Base-by-base conservation (phyloP, 2,888 invertebrate genomes). In the Coelogynopora nodosa region DNA sequence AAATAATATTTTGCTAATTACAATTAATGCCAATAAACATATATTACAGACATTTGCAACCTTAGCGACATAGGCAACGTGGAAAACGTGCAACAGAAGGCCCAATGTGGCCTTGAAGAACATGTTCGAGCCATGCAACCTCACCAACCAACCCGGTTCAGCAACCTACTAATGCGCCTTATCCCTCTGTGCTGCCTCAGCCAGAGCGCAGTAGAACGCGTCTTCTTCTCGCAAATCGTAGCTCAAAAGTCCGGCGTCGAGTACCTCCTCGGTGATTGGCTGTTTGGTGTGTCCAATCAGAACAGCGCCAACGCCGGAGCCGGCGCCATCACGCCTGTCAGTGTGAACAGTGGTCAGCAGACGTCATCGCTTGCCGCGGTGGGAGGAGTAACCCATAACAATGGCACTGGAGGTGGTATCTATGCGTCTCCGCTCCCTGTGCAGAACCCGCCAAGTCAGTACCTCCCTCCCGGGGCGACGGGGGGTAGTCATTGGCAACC, bases 401-500 rank as follows among this genome's bases (percentile, higher is more conserved):
- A 18, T 18, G 49, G 10, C 18, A 49, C 49, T 49, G 49, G 49
- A 49, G 49, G 49, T 49, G 74, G 74, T 13, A 13, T 26, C 27
- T 13, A 23, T 23, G 5, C 5, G 5, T 74, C 74, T 13, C 27
- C 74, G 2, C 74, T 13, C 2, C 10, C 10, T 74, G 27, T 74
- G 49, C 5, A 5, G 49, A 49, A 5, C 49, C 49, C 49, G 18
- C 5, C 49, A 5, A 26, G 74, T 23, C 23, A 5, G 5, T 2
- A 5, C 23, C 2, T 26, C 23, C 5, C 74, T 5, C 2, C 74
- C 10, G 74, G 74, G 18, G 27, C 10, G 2, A 13, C 23, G 27
- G 5, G 2, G 18, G 74, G 74, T 74, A 74, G 74, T 74, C 74
- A 74, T 74, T 74, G 74, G 74, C 74, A 74, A 74, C 74, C 74